Conservation (phyloP, 2,888 invertebrate genomes). For the Pristionchus arcanus region DNA sequence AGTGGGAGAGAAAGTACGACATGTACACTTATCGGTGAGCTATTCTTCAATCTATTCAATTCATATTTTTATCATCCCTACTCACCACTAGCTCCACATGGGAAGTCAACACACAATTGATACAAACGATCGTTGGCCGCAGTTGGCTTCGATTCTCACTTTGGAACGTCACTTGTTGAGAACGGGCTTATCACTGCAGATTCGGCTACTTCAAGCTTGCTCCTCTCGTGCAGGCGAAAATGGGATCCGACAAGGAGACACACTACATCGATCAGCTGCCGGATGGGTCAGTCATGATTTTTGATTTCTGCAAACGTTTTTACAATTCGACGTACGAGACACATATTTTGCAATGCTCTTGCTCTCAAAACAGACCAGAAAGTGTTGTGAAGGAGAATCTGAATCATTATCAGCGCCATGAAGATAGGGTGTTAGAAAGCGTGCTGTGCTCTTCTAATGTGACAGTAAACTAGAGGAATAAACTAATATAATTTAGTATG, state of each 20-base stretch:
- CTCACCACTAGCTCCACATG: no score
- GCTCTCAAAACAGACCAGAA: no score
- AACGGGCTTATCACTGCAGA: conserved; percentile 43
- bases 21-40: conserved; percentile 68
- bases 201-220: conserved; percentile 73
- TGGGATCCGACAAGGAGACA: conserved; percentile 10
- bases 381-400: no score
- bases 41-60: neutral
- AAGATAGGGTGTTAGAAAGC: no score
- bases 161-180: neutral
- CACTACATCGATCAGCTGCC: conserved; percentile 44
- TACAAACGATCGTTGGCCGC: no score
- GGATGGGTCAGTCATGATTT: conserved; percentile 52
- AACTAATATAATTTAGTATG: conserved; percentile 1
- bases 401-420: no score
- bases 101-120: no score
- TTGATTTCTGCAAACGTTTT: neutral
- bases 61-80: no score
- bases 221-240: conserved; percentile 62
- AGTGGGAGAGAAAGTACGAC: conserved; percentile 70
- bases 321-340: no score
- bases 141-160: neutral
- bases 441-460: no score
- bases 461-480: no score
- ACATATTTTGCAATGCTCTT: no score